Evolutionary conservation across 2,113 vertebrate species (phyloP).

Genomic region (chimpanzee (Pan troglodytes)): NHGRI_mPanTro3-v2.1_pri NC_072402.2:116549001-116549500

Average conservation of each 20-base stretch:
- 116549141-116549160: neutral
- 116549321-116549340: neutral
- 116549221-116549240: neutral
- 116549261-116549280: neutral
- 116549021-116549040: neutral
- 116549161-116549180: neutral
- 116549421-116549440: neutral
- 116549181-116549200: neutral
- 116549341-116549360: neutral
- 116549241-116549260: neutral
- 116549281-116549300: neutral
- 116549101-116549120: neutral
- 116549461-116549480: neutral
- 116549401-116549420: neutral
- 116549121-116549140: neutral
- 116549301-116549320: neutral
- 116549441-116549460: neutral
- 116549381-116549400: conserved; percentile 2
- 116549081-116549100: neutral
- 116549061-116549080: neutral
- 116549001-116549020: neutral
- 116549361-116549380: conserved; percentile 37
- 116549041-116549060: neutral
- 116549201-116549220: neutral
- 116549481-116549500: neutral